phyloP scores from a whole-genome alignment of 2,797 vertebrate species.

The Chelmon rostratus region DNA sequence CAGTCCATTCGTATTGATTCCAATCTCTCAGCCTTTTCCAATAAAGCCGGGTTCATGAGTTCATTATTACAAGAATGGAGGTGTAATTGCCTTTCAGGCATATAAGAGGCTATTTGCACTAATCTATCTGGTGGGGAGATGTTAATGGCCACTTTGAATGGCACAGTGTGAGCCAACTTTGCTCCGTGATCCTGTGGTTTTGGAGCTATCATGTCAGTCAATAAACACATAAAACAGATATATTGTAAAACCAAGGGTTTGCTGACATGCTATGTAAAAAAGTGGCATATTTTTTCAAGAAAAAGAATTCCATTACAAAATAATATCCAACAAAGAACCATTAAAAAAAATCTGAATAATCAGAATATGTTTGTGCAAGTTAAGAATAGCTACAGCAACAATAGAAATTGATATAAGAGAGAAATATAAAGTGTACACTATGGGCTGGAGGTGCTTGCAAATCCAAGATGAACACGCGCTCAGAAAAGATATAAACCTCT shows the following conservation, averaged over 20 bases:
- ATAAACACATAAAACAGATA: conserved; percentile 69
- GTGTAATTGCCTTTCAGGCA: conserved; percentile 82
- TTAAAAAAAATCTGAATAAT: not conserved
- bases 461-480: not conserved
- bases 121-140: conserved; percentile 75
- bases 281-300: not conserved
- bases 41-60: conserved; percentile 83
- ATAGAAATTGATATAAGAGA: not conserved
- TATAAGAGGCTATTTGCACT: conserved; percentile 78
- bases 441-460: not conserved
- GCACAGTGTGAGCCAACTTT: conserved; percentile 61
- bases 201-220: conserved; percentile 62
- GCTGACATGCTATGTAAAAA: conserved; percentile 33
- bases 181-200: conserved; percentile 49
- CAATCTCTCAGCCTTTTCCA: conserved; percentile 80
- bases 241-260: conserved; percentile 53
- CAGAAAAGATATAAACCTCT: not conserved
- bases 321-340: not conserved
- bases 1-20: conserved; percentile 81
- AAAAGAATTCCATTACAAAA: not conserved
- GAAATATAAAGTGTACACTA: not conserved
- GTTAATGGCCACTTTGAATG: conserved; percentile 76
- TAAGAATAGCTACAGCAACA: not conserved
- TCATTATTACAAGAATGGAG: conserved; percentile 84
- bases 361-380: not conserved